phyloP scores from a whole-genome alignment of 1,140 invertebrate genomes.

The Musca domestica region DNA sequence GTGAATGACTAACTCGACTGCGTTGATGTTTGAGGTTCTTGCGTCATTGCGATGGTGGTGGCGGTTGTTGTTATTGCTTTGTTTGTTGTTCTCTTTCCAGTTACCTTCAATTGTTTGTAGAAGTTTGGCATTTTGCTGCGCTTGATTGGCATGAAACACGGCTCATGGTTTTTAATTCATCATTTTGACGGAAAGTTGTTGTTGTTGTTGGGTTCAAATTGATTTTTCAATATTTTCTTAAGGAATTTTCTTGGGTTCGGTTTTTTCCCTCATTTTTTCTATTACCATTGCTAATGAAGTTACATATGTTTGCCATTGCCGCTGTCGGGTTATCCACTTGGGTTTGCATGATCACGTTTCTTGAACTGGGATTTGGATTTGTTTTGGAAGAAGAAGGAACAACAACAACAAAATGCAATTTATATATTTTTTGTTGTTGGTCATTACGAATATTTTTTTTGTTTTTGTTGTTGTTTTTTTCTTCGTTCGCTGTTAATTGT shows the following conservation, averaged over 20 bases:
- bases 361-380: neutral
- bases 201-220: neutral
- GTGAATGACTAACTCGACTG: too few relatives aligned
- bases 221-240: conserved; percentile 5
- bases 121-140: neutral
- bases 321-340: too few relatives aligned
- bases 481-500: neutral
- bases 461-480: neutral
- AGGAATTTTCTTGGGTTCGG: neutral
- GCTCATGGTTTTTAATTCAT: conserved; percentile 5
- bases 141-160: conserved; percentile 13
- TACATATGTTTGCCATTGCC: too few relatives aligned
- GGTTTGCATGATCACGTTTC: neutral
- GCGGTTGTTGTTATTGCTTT: neutral
- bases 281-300: too few relatives aligned
- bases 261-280: neutral
- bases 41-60: too few relatives aligned
- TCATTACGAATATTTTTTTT: neutral
- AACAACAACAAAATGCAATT: conserved; percentile 11
- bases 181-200: neutral
- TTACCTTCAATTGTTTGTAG: too few relatives aligned
- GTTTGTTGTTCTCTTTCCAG: neutral
- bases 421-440: neutral
- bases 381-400: neutral
- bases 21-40: neutral